A percentile compares a stretch with the other conserved stretches of the same genome.
phyloP scores from a whole-genome alignment of 64 coral and sea anemone genomes.

The Montipora cactus region DNA sequence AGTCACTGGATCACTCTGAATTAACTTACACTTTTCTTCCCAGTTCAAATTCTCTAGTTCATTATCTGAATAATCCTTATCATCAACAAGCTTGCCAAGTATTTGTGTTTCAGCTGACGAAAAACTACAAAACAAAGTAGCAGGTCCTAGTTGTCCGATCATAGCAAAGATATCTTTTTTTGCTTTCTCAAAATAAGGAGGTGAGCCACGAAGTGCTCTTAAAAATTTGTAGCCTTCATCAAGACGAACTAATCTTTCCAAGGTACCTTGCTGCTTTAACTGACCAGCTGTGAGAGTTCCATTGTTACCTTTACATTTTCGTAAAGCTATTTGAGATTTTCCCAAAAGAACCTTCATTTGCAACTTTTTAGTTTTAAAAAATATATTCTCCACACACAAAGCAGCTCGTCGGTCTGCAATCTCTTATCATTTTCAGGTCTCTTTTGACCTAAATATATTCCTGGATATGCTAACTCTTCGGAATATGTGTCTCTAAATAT shows the following conservation, averaged over 20 bases:
- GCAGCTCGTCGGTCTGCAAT: slow-evolving; percentile 46
- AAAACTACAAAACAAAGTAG: neutral
- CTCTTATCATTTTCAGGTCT: no score
- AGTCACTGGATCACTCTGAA: slow-evolving; percentile 39
- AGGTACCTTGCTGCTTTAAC: slow-evolving; percentile 55
- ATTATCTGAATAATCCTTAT: slow-evolving; percentile 38
- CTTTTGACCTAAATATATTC: no score
- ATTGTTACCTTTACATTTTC: slow-evolving; percentile 63
- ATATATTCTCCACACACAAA: slow-evolving; percentile 51
- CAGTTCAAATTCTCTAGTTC: no score
- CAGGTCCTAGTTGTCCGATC: neutral
- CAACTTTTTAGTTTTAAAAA: neutral
- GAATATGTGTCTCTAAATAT: no score
- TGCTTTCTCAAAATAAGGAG: neutral
- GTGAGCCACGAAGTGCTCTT: slow-evolving; percentile 35
- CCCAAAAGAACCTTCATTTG: neutral
- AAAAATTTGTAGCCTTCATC: slow-evolving; percentile 50
- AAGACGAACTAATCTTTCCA: slow-evolving; percentile 50
- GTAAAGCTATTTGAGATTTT: slow-evolving; percentile 65
- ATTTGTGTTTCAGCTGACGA: slow-evolving; percentile 2
- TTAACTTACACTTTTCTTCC: slow-evolving; percentile 21
- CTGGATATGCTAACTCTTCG: no score
- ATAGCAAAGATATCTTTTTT: slow-evolving; percentile 57
- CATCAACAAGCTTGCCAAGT: no score
- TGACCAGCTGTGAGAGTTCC: slow-evolving; percentile 37